Evolutionary conservation across 2,888 invertebrate species (phyloP).

Genomic region (Aphrophora alni): DNA sequence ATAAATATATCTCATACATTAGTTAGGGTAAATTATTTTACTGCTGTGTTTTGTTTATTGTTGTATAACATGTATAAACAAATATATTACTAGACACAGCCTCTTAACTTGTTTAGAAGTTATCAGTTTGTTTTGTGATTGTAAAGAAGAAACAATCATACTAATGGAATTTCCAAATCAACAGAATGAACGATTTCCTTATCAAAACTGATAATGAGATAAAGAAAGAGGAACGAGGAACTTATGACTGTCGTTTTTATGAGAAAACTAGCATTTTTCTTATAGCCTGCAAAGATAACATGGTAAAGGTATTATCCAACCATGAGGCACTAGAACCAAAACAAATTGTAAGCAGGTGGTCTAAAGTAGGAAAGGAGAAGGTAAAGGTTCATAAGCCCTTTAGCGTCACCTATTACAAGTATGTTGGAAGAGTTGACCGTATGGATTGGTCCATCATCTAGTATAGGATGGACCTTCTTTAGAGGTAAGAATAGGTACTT

Average conservation of each 20-base stretch:
- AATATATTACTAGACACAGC: too few relatives aligned
- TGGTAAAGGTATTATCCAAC: not conserved
- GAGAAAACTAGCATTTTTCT: not conserved
- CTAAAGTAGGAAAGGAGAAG: slow-evolving; percentile 12
- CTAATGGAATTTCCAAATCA: slow-evolving; percentile 20
- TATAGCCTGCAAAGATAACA: not conserved
- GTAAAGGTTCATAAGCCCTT: not conserved
- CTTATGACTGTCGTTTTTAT: not conserved
- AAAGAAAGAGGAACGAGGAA: slow-evolving; percentile 19
- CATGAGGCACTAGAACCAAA: not conserved
- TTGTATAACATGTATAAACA: too few relatives aligned
- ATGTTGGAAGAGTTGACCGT: not conserved
- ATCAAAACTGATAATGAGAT: slow-evolving; percentile 7
- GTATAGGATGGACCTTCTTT: not conserved
- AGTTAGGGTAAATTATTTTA: too few relatives aligned
- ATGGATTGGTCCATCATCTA: not conserved
- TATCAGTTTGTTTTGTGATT: slow-evolving; percentile 19
- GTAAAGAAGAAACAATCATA: not conserved
- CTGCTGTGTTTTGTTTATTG: too few relatives aligned
- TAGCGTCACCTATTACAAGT: not conserved
- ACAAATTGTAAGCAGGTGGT: not conserved
- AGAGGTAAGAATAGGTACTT: slow-evolving; percentile 12
- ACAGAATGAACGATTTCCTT: slow-evolving; percentile 15
- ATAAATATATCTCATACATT: too few relatives aligned
- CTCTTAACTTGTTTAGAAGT: slow-evolving; percentile 28